Evolutionary conservation across 1,140 invertebrate species (phyloP).

Genomic region (Zaprionus tsacasi): DNA sequence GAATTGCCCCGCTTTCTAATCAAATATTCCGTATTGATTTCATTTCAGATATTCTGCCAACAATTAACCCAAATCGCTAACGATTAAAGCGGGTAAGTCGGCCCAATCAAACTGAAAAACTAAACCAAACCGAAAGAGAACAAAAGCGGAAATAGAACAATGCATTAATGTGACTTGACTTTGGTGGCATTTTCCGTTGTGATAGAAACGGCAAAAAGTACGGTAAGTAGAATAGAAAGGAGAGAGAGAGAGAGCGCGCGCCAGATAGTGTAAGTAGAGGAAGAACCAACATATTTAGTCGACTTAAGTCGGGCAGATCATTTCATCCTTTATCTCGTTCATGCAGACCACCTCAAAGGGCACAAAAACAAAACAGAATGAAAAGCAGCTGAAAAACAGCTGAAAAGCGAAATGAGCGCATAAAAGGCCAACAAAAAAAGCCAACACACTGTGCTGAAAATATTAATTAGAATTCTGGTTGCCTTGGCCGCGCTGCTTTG

Average conservation of each 20-base stretch:
- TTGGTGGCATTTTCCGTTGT: constrained; percentile 18
- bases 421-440: constrained; percentile 25
- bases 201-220: constrained; percentile 28
- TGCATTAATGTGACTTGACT: constrained; percentile 30
- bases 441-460: constrained; percentile 48
- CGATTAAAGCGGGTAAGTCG: neutral
- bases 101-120: constrained; percentile 13
- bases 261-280: neutral
- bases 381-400: constrained; percentile 43
- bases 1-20: neutral
- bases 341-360: constrained; percentile 41
- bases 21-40: constrained; percentile 7
- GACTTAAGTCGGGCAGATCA: constrained; percentile 1
- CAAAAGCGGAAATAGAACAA: constrained; percentile 42
- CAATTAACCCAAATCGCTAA: constrained; percentile 17
- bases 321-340: neutral
- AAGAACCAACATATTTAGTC: constrained; percentile 1
- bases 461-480: constrained; percentile 72
- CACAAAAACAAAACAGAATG: constrained; percentile 25
- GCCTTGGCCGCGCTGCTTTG: neutral
- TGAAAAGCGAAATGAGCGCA: constrained; percentile 28
- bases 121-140: constrained; percentile 19
- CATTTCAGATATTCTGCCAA: constrained; percentile 7
- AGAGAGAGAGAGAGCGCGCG: neutral
- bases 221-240: constrained; percentile 30